phyloP scores from a whole-genome alignment of 1,140 invertebrate genomes.

The Tetramorium parvispinum region DNA sequence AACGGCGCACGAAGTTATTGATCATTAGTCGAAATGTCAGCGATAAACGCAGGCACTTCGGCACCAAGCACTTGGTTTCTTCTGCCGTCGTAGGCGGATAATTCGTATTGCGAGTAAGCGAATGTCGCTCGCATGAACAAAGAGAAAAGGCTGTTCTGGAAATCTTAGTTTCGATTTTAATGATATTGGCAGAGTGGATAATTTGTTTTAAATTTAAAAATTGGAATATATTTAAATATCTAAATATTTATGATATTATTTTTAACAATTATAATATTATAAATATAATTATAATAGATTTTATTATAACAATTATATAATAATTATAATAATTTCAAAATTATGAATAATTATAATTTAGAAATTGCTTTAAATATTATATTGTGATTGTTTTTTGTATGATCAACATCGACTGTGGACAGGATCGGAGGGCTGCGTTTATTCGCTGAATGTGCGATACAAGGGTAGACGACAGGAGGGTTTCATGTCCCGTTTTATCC shows the following conservation, averaged over 20 bases:
- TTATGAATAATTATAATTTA: too few species aligned
- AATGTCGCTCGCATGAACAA: slow-evolving; percentile 15
- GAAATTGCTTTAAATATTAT: too few species aligned
- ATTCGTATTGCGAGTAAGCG: slow-evolving; percentile 19
- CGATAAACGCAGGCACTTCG: slow-evolving; percentile 54
- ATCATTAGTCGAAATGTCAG: slow-evolving; percentile 59
- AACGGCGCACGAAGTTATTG: slow-evolving; percentile 46
- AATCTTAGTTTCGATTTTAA: slow-evolving; percentile 15
- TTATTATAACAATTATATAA: too few species aligned
- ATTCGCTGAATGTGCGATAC: not conserved
- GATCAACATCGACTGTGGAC: not conserved
- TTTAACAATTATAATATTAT: too few species aligned
- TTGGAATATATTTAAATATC: not conserved
- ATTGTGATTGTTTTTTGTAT: not conserved
- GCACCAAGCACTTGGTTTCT: slow-evolving; percentile 43
- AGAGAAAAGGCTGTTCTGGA: not conserved
- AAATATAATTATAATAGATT: too few species aligned
- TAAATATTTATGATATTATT: too few species aligned
- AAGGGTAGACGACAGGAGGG: not conserved
- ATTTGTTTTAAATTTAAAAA: not conserved
- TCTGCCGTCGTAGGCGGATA: slow-evolving; percentile 45
- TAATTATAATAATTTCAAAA: too few species aligned
- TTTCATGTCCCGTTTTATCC: not conserved
- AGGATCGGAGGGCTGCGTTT: not conserved
- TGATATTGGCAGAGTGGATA: not conserved